Evolutionary conservation across 2,888 invertebrate species (phyloP), one percentile per base, ranked within the genome.

Genomic region (Philereme vetulata): DNA sequence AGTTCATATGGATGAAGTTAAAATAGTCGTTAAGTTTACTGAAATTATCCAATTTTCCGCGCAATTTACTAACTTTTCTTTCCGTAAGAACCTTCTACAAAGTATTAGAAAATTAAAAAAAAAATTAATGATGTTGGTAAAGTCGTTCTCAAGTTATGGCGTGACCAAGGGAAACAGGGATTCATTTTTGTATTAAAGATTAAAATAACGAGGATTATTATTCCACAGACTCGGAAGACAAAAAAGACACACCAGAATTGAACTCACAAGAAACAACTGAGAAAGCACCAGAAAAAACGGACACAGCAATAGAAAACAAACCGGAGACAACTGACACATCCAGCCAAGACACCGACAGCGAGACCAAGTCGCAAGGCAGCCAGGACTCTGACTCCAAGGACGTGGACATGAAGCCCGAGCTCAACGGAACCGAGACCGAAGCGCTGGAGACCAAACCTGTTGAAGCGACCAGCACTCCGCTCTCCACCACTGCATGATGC

Each of bases 401-500:
- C 43, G 75, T 71, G 0, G 78, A 77, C 5, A 74, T 74, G 67
- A 76, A 75, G 7, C 70, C 68, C 0, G 82, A 81, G 8, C 68
- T 85, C 5, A 88, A 88, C 55, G 88, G 86, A 0, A 75, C 81
- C 0, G 80, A 82, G 0, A 66, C 60, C 6, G 64, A 69, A 4
- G 64, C 57, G 3, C 64, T 77, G 0, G 81, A 81, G 49, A 47
- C 74, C 0, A 82, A 83, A 51, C 57, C 74, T n/a, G 78, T 81
- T 1, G 81, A 81, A 1, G 68, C 71, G 6, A 66, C 77, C 36
- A 76, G 72, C 47, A 78, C 68, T 54, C 74, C 82, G 0, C 43
- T 84, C 0, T 77, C 80, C 0, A 82, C 85, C 3, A 77, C 85
- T 0, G 87, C 88, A 85, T 88, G 88, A 87, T 84, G 76, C 61